A percentile compares a stretch with the other conserved stretches of the same genome.
Evolutionary conservation across 1,140 invertebrate genomes (phyloP).

Genomic region (Ylistrum balloti): DNA sequence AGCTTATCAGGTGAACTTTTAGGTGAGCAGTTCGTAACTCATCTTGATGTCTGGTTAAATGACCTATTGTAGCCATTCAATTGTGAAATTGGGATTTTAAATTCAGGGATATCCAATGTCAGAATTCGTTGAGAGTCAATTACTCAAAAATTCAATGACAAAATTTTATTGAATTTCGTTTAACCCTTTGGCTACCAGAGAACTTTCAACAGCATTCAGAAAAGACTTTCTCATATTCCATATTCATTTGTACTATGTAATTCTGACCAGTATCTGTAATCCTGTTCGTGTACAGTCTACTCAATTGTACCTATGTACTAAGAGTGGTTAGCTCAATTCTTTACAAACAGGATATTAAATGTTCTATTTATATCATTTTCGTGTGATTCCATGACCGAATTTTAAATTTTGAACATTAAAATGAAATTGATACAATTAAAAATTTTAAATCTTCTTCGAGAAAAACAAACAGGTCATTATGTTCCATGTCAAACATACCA

Average conservation of each 20-base stretch:
- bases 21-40: slow-evolving; percentile 7
- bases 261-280: too few relatives aligned
- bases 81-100: not conserved
- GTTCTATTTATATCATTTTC: not conserved
- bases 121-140: not conserved
- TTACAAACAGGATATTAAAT: not conserved
- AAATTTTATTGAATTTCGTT: not conserved
- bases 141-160: slow-evolving; percentile 21
- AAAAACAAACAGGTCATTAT: slow-evolving; percentile 28
- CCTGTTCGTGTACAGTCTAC: not conserved
- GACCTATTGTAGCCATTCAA: not conserved
- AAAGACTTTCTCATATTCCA: not conserved
- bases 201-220: not conserved
- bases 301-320: not conserved
- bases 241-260: not conserved
- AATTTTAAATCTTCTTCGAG: not conserved
- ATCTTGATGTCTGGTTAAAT: not conserved
- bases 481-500: not conserved
- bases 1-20: not conserved
- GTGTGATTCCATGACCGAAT: not conserved
- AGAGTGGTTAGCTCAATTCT: not conserved
- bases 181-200: not conserved
- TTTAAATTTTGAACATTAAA: not conserved
- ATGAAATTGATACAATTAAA: slow-evolving; percentile 1
- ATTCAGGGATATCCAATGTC: not conserved